Evolutionary conservation across 2,888 invertebrate genomes (phyloP), one percentile per base, ranked within the genome.

Genomic region (Nomada fucata): DNA sequence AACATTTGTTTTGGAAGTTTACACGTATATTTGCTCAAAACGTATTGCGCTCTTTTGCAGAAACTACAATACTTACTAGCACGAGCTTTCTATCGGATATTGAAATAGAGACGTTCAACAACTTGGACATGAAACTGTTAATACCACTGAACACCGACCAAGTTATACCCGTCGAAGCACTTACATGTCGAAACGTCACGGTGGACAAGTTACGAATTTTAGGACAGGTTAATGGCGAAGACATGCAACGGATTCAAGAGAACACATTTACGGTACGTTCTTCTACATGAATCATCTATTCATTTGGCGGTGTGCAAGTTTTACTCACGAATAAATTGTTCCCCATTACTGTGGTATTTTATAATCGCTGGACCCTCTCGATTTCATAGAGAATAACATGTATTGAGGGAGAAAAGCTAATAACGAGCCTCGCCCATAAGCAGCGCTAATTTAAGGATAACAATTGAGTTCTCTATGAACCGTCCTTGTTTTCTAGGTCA

Each of bases 181-280:
- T 95, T 0, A 72, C 87, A 0, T 92, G 95, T 65, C 88, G 87
- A 0, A 92, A 94, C 78, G 77, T 95, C 13, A 88, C 83, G 2
- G 89, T 91, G 0, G 79, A 86, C 18, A 86, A 88, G 11, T 18
- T 92, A 20, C 73, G 87, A 20, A 77, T 89, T 15, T 42, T 18
- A 15, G 94, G 93, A 1, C 83, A 53, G 0, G 87, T 95, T 0
- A 96, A 96, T 88, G 93, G 91, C 0, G 81, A 93, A 1, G 90
- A 94, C 83, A 90, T 96, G 23, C 78, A 90, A 2, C 79, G 93
- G 53, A 95, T 95, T 88, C 94, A 93, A 74, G 77, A 91, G 23
- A 95, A 95, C 79, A 95, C 95, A 0, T 89, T 95, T 15, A 93
- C 94, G 95, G 95, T 95, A 92, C 1, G 64, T n/a, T 36, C 0